Percentiles rank a stretch among this genome's conserved stretches.
Evolutionary conservation across 2,797 vertebrate genomes (phyloP).

Genomic region (Tragelaphus oryx): DNA sequence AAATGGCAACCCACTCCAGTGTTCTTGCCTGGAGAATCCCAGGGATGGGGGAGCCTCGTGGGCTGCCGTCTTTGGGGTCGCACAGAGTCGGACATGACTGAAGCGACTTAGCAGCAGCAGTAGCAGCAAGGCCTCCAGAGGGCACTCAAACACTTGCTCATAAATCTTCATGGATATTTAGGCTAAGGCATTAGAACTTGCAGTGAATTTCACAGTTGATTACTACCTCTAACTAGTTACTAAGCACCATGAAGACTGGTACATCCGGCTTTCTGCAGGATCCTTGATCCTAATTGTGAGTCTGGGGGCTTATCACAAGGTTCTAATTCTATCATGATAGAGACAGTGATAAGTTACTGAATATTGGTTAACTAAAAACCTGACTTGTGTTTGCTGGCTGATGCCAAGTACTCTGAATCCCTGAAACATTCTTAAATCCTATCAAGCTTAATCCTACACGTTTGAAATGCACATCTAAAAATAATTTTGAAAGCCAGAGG

Average conservation of each 20-base stretch:
- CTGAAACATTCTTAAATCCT: background rate
- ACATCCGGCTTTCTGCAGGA: background rate
- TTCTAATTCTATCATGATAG: background rate
- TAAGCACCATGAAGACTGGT: background rate
- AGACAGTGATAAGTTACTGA: background rate
- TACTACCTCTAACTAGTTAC: background rate
- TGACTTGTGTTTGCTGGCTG: background rate
- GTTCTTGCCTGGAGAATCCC: no score
- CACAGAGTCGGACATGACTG: no score
- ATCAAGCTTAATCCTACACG: background rate
- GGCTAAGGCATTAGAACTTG: background rate
- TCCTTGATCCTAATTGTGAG: background rate
- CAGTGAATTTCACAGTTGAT: background rate
- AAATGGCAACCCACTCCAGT: no score
- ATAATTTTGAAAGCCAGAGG: background rate
- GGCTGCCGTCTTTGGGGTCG: no score
- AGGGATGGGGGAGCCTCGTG: no score
- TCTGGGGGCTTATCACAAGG: background rate
- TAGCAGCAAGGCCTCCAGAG: conserved; percentile 7
- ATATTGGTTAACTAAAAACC: background rate
- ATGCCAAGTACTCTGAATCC: background rate
- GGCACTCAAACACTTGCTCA: conserved; percentile 25
- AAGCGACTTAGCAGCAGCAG: no score
- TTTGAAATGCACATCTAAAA: background rate
- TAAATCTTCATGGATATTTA: background rate